phyloP scores from a whole-genome alignment of 2,113 vertebrate genomes.

The Oncorhynchus tshawytscha region DNA sequence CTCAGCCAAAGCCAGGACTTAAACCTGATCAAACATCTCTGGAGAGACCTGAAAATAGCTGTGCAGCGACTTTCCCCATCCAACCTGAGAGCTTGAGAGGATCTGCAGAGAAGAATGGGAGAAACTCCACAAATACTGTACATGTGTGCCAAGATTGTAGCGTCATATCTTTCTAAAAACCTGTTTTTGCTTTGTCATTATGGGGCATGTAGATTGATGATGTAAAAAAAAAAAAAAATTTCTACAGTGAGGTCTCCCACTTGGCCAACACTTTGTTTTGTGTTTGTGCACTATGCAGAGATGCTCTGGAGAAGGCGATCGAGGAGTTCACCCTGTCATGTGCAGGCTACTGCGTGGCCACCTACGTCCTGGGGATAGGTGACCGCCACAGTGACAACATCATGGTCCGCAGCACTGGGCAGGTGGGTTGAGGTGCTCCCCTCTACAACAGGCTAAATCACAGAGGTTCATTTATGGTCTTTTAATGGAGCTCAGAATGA shows the following conservation, averaged over 20 bases:
- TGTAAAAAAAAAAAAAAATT: no score
- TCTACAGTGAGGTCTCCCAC: background rate
- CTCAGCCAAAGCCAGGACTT: no score
- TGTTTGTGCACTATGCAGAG: constrained; percentile 64
- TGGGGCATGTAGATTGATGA: no score
- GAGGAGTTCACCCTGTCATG: constrained; percentile 98
- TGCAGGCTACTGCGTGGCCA: constrained; percentile 99
- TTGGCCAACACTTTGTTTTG: background rate
- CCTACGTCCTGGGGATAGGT: constrained; percentile 95
- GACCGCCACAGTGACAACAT: constrained; percentile 99
- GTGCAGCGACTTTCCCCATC: no score
- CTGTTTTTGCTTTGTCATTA: no score
- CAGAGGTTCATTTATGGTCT: background rate
- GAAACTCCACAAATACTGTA: no score
- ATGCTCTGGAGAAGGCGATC: constrained; percentile 92
- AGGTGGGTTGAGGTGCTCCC: constrained; percentile 73
- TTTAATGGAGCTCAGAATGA: background rate
- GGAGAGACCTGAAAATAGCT: no score
- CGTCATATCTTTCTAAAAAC: no score
- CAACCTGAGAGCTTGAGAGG: no score
- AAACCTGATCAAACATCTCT: no score
- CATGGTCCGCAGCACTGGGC: constrained; percentile 97
- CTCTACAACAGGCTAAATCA: background rate
- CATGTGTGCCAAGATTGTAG: no score
- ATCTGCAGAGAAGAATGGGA: no score